Percentiles rank a stretch among this genome's conserved stretches.
Conservation (phyloP, 2,113 vertebrate species). For the Anoplopoma fimbria region DNA sequence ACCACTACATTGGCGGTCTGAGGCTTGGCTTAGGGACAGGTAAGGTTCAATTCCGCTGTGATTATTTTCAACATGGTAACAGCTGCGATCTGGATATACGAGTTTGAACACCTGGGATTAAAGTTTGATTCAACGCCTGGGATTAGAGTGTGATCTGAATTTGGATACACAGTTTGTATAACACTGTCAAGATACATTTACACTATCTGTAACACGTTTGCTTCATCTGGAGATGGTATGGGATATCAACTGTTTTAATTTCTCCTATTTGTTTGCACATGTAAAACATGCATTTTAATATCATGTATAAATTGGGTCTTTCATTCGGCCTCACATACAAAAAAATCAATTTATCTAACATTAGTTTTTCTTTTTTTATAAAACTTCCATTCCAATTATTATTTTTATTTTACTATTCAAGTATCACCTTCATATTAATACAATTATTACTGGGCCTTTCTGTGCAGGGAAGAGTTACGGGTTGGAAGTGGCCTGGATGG, state of each 20-base stretch:
- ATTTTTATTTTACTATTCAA: background rate
- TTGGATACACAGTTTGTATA: too few relatives aligned
- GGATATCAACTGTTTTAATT: background rate
- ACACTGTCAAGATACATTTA: background rate
- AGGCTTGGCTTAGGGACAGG: conserved; percentile 94
- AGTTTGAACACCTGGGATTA: background rate
- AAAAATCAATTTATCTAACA: background rate
- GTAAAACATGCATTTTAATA: background rate
- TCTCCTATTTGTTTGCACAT: background rate
- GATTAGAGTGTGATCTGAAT: background rate
- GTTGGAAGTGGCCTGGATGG: conserved; percentile 92
- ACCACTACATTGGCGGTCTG: conserved; percentile 92
- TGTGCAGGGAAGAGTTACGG: conserved; percentile 92
- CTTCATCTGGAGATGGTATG: background rate
- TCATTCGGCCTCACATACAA: background rate
- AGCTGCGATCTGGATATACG: background rate
- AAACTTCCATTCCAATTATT: background rate
- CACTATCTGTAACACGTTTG: background rate
- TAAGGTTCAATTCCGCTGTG: conserved; percentile 55
- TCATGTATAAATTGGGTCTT: background rate
- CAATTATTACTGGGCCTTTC: conserved; percentile 28
- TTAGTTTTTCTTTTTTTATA: background rate
- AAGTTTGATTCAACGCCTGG: background rate
- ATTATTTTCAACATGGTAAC: background rate
- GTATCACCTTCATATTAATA: background rate